Base-by-base conservation (phyloP, 92 coral and sea anemone species). In the Porites divaricata region DNA sequence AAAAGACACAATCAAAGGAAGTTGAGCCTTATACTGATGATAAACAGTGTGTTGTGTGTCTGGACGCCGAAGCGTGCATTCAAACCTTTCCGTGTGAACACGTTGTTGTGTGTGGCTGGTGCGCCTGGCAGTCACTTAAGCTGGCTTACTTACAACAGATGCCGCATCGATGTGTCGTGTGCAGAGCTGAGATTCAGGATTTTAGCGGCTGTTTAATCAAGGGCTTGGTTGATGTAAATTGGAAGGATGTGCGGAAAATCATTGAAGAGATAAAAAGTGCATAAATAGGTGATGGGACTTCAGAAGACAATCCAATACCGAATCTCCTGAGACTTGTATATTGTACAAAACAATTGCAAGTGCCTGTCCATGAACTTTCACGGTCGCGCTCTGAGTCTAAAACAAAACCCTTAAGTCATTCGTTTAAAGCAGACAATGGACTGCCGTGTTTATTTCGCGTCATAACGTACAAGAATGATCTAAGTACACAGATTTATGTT, bases 51-150 rank as follows among this genome's bases (percentile, higher is more conserved):
- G 98, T 86, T 0, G 98, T 96, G 12, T 96, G 99, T 63, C 58
- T 96, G 63, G 89, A 85, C 75, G 89, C 95, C 0, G 94, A 88
- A 77, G 96, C 99, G 25, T 90, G 90, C n/a, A 96, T 94, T 24
- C 81, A 88, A 72, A 96, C 96, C 14, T 74, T 96, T 15, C 99
- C 99, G 20, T 96, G 99, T 54, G 63, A 74, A 74, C 98, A 96
- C 77, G 87, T 88, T 16, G 99, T 94, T 51, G 93, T 92, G 20
- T 96, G 99, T 22, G 96, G 98, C 0, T 91, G 93, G 93, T 96
- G 99, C 24, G 99, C 99, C 1, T 96, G 99, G 99, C 95, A 89
- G 76, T 91, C 98, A 2, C 62, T 96, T 15, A 94, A 96, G 80
- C 73, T 92, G 35, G 93, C 98, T 8, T 92, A 90, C 35, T 59